These are phyloP conservation scores for Oasisia sp. DNA, from an alignment of 2,888 invertebrate genomes.

Conservation along the genomic window DNA sequence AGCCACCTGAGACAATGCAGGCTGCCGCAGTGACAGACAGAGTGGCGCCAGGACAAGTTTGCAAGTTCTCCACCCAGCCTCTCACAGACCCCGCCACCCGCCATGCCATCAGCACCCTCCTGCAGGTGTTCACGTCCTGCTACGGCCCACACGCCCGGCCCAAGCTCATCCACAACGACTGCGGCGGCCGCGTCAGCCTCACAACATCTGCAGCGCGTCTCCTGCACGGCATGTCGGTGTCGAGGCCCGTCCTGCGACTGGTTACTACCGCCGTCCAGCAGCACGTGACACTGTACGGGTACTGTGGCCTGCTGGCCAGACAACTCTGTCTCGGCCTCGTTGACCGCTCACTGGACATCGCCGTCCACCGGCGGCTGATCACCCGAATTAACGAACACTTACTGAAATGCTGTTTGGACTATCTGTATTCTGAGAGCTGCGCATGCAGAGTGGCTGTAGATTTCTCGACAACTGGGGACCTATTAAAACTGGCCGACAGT, in stretches of 20 bases:
- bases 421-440: slow-evolving; percentile 41
- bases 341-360: slow-evolving; percentile 35
- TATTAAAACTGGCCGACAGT: not conserved
- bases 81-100: slow-evolving; percentile 20
- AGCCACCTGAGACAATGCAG: not conserved
- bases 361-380: slow-evolving; percentile 41
- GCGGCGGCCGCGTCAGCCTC: slow-evolving; percentile 54
- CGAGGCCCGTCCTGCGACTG: slow-evolving; percentile 51
- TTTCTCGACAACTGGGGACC: slow-evolving; percentile 3
- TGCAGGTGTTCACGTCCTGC: slow-evolving; percentile 42
- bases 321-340: slow-evolving; percentile 48
- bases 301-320: slow-evolving; percentile 53
- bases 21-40: not conserved
- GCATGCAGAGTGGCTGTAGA: not conserved
- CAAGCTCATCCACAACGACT: slow-evolving; percentile 52
- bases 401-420: slow-evolving; percentile 42
- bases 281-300: slow-evolving; percentile 50
- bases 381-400: slow-evolving; percentile 49
- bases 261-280: slow-evolving; percentile 49
- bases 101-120: slow-evolving; percentile 35
- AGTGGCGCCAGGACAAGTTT: not conserved
- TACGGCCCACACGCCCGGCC: slow-evolving; percentile 50
- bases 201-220: slow-evolving; percentile 52
- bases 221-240: slow-evolving; percentile 45
- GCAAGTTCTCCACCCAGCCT: not conserved